Percentiles rank a stretch among this genome's conserved stretches.
Conservation (phyloP, 92 coral and sea anemone species). For the Pocillopora meandrina region DNA sequence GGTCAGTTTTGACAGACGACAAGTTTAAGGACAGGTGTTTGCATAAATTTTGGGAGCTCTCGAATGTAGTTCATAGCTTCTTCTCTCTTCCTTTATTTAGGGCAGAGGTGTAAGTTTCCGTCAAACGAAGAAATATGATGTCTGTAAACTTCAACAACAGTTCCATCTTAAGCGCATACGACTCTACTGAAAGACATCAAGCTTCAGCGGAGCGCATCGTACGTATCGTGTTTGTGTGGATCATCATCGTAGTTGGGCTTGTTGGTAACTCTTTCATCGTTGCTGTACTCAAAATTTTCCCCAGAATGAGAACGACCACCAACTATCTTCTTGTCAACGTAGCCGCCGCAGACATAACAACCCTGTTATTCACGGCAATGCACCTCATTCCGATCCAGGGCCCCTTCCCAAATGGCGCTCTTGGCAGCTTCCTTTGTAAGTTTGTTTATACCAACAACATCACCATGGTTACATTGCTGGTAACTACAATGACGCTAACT, state of each 20-base stretch:
- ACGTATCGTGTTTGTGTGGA: constrained; percentile 35
- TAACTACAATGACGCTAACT: constrained; percentile 51
- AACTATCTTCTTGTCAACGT: constrained; percentile 60
- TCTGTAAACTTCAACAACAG: background rate
- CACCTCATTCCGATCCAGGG: constrained; percentile 36
- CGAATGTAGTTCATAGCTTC: background rate
- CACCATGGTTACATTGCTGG: constrained; percentile 60
- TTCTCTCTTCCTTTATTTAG: background rate
- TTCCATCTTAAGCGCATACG: background rate
- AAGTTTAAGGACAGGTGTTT: too few species aligned
- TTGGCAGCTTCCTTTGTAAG: constrained; percentile 54
- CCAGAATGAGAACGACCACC: constrained; percentile 59
- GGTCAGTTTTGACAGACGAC: too few species aligned
- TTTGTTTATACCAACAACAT: constrained; percentile 56
- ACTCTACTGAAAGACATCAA: background rate
- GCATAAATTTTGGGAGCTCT: too few species aligned
- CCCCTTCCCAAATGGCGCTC: background rate
- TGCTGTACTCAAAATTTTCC: constrained; percentile 40
- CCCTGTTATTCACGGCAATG: constrained; percentile 45
- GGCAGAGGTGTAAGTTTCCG: background rate
- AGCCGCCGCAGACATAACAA: constrained; percentile 64
- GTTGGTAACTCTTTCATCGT: constrained; percentile 62
- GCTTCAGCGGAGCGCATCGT: background rate
- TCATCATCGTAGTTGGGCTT: constrained; percentile 57
- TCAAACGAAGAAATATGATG: background rate